Evolutionary conservation across 1,140 invertebrate species (phyloP).

Genomic region (Adoxophyes honmai): DNA sequence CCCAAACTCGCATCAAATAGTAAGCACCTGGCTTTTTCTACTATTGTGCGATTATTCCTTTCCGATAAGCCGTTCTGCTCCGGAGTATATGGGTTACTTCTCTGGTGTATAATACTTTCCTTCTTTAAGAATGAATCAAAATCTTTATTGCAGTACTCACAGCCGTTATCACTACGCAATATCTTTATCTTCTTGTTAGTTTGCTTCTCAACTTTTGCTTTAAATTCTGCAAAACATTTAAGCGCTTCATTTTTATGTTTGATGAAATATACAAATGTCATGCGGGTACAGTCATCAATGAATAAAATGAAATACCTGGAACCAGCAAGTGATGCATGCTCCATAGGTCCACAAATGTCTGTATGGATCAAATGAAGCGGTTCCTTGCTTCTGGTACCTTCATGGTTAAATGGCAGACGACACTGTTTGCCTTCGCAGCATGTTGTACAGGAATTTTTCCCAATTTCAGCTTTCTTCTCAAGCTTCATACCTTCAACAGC

Average conservation of each 20-base stretch:
- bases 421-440: not conserved
- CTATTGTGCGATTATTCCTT: too few relatives aligned
- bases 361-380: not conserved
- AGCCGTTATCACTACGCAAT: slow-evolving; percentile 17
- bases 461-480: not conserved
- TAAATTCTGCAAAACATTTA: not conserved
- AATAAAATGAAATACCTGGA: slow-evolving; percentile 47
- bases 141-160: slow-evolving; percentile 19
- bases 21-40: too few relatives aligned
- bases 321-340: slow-evolving; percentile 29
- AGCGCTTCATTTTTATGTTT: not conserved
- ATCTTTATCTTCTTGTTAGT: slow-evolving; percentile 2
- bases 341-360: slow-evolving; percentile 26
- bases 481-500: slow-evolving; percentile 3
- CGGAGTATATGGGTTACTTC: slow-evolving; percentile 21
- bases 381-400: not conserved
- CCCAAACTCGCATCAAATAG: too few relatives aligned
- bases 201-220: slow-evolving; percentile 9
- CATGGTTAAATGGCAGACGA: not conserved
- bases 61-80: slow-evolving; percentile 24
- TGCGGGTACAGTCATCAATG: slow-evolving; percentile 24
- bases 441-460: not conserved
- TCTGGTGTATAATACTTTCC: not conserved
- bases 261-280: not conserved
- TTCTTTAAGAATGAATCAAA: slow-evolving; percentile 8